phyloP scores from a whole-genome alignment of 2,797 vertebrate genomes.

The Peromyscus melanophrys region DNA sequence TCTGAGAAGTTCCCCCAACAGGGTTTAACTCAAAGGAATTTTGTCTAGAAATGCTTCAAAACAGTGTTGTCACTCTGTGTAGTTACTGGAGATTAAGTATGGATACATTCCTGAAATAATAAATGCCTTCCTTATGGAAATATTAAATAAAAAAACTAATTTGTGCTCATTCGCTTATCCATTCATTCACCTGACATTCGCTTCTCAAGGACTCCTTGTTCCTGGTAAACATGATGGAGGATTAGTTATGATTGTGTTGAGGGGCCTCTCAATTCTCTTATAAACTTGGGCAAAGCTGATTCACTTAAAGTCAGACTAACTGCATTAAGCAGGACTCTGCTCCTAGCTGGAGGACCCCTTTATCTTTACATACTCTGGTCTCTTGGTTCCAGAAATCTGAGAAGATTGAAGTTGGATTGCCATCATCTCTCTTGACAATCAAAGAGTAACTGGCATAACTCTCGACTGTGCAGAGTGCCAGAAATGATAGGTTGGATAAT shows the following conservation, averaged over 20 bases:
- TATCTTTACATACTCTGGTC: background rate
- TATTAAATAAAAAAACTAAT: background rate
- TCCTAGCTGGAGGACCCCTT: background rate
- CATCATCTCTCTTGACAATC: constrained; percentile 45
- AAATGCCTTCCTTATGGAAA: background rate
- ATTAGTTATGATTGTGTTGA: background rate
- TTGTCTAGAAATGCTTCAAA: background rate
- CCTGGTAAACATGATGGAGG: background rate
- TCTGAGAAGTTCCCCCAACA: background rate
- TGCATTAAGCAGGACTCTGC: constrained; percentile 20
- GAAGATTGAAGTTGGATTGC: background rate
- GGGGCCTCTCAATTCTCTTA: background rate
- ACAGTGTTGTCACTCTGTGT: background rate
- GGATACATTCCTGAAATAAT: background rate
- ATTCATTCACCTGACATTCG: background rate
- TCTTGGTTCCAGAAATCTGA: constrained; percentile 53
- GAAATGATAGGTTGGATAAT: background rate
- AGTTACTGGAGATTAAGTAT: background rate
- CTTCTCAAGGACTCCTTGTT: background rate
- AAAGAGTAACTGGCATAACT: background rate
- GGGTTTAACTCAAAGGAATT: background rate
- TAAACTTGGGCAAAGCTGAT: background rate
- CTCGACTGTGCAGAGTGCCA: background rate
- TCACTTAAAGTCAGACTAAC: constrained; percentile 10
- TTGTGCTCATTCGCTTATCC: background rate